Evolutionary conservation across 2,797 vertebrate species (phyloP).

Genomic region (Amazonetta brasiliensis): DNA sequence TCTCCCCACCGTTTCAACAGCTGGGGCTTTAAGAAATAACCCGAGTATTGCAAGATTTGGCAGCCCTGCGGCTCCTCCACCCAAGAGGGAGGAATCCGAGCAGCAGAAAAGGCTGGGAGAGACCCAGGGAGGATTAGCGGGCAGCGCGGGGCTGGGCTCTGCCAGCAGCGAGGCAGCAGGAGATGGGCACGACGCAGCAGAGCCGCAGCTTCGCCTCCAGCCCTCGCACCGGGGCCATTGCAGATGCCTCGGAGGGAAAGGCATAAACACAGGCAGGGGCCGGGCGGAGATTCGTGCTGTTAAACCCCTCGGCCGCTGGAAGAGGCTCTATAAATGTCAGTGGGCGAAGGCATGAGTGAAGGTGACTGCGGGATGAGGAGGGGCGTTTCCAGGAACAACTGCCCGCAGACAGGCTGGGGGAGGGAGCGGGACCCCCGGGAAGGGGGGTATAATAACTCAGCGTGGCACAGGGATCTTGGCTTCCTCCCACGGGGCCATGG

Average conservation of each 20-base stretch:
- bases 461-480: background rate
- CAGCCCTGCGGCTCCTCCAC: background rate
- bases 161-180: background rate
- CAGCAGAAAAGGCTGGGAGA: constrained; percentile 23
- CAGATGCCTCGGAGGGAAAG: background rate
- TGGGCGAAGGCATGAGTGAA: background rate
- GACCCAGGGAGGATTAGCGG: background rate
- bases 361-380: background rate
- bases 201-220: background rate
- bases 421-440: background rate
- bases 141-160: background rate
- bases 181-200: background rate
- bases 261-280: background rate
- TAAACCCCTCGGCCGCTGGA: background rate
- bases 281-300: background rate
- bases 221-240: background rate
- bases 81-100: background rate
- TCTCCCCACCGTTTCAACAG: background rate
- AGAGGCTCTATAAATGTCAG: constrained; percentile 11
- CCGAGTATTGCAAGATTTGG: constrained; percentile 6
- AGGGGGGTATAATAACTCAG: background rate
- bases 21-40: constrained; percentile 47
- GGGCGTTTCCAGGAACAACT: constrained; percentile 7
- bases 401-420: background rate
- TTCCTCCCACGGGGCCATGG: background rate